A percentile compares a stretch with the other conserved stretches of the same genome.
These are phyloP conservation scores for Apotomis capreana DNA, from an alignment of 2,888 invertebrate genomes.

Conservation along the genomic window DNA sequence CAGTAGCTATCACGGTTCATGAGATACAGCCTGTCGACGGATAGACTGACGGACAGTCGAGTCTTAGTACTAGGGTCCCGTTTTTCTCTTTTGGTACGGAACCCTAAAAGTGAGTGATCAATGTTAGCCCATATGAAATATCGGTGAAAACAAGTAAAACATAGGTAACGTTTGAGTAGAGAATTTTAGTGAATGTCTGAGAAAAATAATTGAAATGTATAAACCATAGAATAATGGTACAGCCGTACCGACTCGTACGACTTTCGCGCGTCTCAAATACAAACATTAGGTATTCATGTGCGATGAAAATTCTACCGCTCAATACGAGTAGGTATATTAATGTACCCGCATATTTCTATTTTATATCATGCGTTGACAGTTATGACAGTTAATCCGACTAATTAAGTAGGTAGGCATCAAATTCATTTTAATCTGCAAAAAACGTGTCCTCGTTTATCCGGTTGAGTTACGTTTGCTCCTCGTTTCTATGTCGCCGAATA, in stretches of 20 bases:
- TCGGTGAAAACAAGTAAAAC: no score
- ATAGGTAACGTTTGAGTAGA: no score
- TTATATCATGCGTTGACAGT: background rate
- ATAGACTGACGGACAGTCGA: no score
- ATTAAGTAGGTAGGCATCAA: background rate
- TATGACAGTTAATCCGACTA: conserved; percentile 1
- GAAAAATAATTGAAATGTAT: no score
- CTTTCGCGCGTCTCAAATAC: background rate
- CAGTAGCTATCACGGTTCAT: no score
- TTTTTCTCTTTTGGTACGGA: no score
- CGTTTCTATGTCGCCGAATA: background rate
- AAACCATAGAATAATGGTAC: no score
- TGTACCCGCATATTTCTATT: background rate
- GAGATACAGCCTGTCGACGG: no score
- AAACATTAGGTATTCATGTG: background rate
- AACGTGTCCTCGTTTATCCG: background rate
- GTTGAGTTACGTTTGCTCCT: background rate
- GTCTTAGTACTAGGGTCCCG: no score
- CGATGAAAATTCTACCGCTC: background rate
- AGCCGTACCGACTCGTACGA: background rate
- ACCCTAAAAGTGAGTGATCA: no score
- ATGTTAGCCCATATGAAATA: no score
- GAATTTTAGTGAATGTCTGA: no score
- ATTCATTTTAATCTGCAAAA: background rate
- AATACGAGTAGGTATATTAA: background rate